Conservation (phyloP, 2,113 vertebrate genomes). For the Aptenodytes patagonicus region DNA sequence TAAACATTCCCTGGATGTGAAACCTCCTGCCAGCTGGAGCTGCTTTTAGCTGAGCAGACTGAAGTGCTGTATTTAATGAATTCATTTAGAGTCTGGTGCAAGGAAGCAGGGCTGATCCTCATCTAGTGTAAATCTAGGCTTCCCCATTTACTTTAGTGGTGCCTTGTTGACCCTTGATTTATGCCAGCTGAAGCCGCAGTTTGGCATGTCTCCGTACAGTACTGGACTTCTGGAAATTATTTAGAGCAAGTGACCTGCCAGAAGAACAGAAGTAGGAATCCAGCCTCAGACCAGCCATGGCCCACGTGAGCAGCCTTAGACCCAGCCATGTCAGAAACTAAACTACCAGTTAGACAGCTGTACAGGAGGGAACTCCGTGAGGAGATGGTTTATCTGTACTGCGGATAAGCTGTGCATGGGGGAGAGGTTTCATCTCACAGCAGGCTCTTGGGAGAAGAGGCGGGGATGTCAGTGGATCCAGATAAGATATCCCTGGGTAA, state of each 20-base stretch:
- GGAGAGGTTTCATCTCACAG: neutral
- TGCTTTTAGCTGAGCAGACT: constrained; percentile 42
- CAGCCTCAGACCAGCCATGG: neutral
- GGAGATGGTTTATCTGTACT: neutral
- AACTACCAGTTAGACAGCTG: neutral
- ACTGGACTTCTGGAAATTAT: neutral
- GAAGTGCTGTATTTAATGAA: constrained; percentile 51
- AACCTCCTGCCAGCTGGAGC: constrained; percentile 51
- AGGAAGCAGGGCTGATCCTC: constrained; percentile 13
- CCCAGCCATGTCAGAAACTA: neutral
- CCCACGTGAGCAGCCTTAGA: neutral
- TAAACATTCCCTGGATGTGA: constrained; percentile 42
- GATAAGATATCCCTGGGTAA: neutral
- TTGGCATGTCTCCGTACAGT: neutral
- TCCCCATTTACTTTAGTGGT: neutral
- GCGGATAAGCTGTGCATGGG: neutral
- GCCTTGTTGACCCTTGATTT: constrained; percentile 22
- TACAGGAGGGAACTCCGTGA: neutral
- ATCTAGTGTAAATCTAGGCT: neutral
- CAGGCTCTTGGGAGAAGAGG: neutral
- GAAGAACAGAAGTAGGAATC: neutral
- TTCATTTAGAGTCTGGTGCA: constrained; percentile 37
- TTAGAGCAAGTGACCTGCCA: neutral
- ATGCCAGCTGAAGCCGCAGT: neutral
- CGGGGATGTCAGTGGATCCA: neutral